phyloP scores from a whole-genome alignment of 1,140 invertebrate species.

The Papilio glaucus region DNA sequence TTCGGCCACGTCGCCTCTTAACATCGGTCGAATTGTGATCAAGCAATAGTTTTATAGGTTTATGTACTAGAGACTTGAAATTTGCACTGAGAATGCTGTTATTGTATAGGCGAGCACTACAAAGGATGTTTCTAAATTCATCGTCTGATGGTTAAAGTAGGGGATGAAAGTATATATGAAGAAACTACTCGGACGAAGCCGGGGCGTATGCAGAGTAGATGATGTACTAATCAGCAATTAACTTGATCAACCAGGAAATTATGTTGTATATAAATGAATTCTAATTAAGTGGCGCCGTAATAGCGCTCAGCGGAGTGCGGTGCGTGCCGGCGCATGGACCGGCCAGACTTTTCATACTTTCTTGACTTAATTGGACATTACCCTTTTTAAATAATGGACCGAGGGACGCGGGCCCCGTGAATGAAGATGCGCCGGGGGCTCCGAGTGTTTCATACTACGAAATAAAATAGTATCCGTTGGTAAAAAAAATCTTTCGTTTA shows the following conservation, averaged over 20 bases:
- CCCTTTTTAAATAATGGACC: slow-evolving; percentile 41
- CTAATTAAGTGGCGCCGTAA: slow-evolving; percentile 23
- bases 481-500: slow-evolving; percentile 19
- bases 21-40: too few relatives aligned
- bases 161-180: too few relatives aligned
- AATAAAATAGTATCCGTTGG: slow-evolving; percentile 13
- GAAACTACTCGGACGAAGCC: too few relatives aligned
- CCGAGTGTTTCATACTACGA: slow-evolving; percentile 28
- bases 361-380: slow-evolving; percentile 49
- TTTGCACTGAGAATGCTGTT: too few relatives aligned
- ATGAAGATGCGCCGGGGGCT: slow-evolving; percentile 30
- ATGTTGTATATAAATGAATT: slow-evolving; percentile 13
- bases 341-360: slow-evolving; percentile 42
- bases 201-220: slow-evolving; percentile 5
- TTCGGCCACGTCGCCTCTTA: too few relatives aligned
- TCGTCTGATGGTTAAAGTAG: too few relatives aligned
- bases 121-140: too few relatives aligned
- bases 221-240: slow-evolving; percentile 10
- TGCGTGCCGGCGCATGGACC: slow-evolving; percentile 43
- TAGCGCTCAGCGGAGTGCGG: slow-evolving; percentile 34
- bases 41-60: too few relatives aligned
- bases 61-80: too few relatives aligned
- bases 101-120: too few relatives aligned
- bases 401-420: slow-evolving; percentile 31
- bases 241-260: slow-evolving; percentile 13